Evolutionary conservation across 2,888 invertebrate genomes (phyloP), one percentile per base, ranked within the genome.

Genomic region (Tridacna gigas): DNA sequence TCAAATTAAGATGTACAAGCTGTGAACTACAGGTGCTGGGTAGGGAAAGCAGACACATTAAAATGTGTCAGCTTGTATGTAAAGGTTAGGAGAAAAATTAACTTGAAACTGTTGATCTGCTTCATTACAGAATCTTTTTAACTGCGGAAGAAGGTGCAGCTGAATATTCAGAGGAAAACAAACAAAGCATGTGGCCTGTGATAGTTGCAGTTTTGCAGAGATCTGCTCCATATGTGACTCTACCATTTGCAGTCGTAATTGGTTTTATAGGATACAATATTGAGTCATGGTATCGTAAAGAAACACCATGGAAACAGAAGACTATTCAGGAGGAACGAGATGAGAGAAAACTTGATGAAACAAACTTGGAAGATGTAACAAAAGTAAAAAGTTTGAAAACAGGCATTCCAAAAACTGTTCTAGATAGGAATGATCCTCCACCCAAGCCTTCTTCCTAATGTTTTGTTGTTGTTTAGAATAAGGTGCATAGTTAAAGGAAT

Each of bases 251-350:
- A 0, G 97, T 96, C 0, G 95, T 97, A 0, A 96, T 98, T 45
- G 98, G 98, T 7, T 96, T 97, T 78, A 95, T 98, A 90, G 99
- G 99, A 45, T 98, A 98, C 94, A 97, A 98, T 86, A 98, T 98
- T 95, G 93, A 94, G 74, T 84, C 91, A 28, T 76, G 95, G 3
- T 93, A 95, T 63, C 92, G 95, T 79, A 94, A 96, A 95, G 93
- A 94, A 74, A 95, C 95, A 26, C 95, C 95, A 1, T 95, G 92
- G 84, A 94, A 94, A 84, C 82, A 84, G 22, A 92, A 93, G 92
- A 96, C 97, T 20, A 96, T 97, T 15, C 96, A 97, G 94, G 97
- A 97, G 86, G 96, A 97, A 91, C 96, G 98, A 86, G 95, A 96
- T 65, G 97, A 97, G 45, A 95, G 97, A 28, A 94, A 96, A 71